Evolutionary conservation across 1,140 invertebrate species (phyloP), one percentile per base, ranked within the genome.

Genomic region (Rhagoletis pomonella): DNA sequence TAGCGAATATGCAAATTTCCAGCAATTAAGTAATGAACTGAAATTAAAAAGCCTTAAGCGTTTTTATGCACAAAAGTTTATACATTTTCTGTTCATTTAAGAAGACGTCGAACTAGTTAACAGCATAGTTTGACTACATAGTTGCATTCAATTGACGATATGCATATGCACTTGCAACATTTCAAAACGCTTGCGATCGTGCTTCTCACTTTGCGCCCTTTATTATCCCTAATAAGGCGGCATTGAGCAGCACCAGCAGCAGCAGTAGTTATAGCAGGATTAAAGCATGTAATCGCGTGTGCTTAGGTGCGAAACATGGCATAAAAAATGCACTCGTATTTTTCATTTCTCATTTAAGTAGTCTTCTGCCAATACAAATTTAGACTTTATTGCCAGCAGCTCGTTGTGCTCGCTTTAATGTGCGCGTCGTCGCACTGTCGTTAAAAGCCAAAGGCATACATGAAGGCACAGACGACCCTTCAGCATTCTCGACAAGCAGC

Each of bases 241-340:
- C 29, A 29, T 29, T 29, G 29, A 29, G 29, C 29, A 29, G 29
- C 29, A 29, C 50, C 50, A 55, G 50, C 50, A 55, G 50, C 47
- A 44, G 14, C 1, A 77, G 19, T 17, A 6, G 44, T 42, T 81
- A 29, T 55, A 6, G 17, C 5, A 14, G 44, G 42, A 55, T 55
- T 81, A 81, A 81, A 29, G 17, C 73, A 55, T 81, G 73, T 81
- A 81, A 81, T 55, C 73, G 73, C 47, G 5, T 55, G 47, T 81
- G 73, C n/a, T 81, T 19, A 81, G 73, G 73, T 81, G 73, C 73
- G 73, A 81, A 81, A 81, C 47, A 58, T 55, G 73, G n/a, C 44
- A 81, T 55, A 81, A 81, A 81, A 55, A 81, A 29, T n/a, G 17
- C 7, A 55, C 5, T 55, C 50, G 50, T 47, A 81, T 19, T n/a